Conservation (phyloP, 2,113 vertebrate genomes). For the Pseudorasbora parva region DNA sequence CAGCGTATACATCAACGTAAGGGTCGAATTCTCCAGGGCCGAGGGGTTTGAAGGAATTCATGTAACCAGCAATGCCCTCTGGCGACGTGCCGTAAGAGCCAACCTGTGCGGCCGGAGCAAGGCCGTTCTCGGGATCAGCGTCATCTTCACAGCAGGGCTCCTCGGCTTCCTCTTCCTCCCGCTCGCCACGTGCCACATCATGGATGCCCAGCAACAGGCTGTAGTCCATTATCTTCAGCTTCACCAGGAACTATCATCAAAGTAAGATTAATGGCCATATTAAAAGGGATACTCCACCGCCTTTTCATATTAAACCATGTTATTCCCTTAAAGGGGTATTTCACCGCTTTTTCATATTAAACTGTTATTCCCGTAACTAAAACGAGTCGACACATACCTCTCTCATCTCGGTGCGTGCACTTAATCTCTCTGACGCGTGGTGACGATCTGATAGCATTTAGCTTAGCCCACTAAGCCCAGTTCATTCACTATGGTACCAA, state of each 20-base stretch:
- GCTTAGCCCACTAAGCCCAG: too few species aligned
- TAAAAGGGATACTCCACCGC: too few species aligned
- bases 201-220: slow-evolving; percentile 90
- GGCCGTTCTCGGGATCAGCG: slow-evolving; percentile 75
- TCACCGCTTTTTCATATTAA: too few species aligned
- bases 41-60: slow-evolving; percentile 84
- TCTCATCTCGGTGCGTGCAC: too few species aligned
- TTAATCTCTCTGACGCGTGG: too few species aligned
- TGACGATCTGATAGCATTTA: too few species aligned
- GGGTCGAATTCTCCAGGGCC: slow-evolving; percentile 88
- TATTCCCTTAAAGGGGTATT: too few species aligned
- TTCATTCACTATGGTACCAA: too few species aligned
- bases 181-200: slow-evolving; percentile 82
- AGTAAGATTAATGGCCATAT: not conserved
- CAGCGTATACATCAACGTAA: slow-evolving; percentile 86
- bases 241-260: slow-evolving; percentile 81
- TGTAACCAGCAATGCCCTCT: slow-evolving; percentile 87
- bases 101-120: slow-evolving; percentile 59
- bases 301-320: too few species aligned
- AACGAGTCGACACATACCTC: too few species aligned
- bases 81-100: slow-evolving; percentile 88
- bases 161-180: slow-evolving; percentile 83
- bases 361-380: too few species aligned
- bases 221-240: slow-evolving; percentile 94
- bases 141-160: slow-evolving; percentile 81